Evolutionary conservation across 2,888 invertebrate genomes (phyloP).

Genomic region (Acronicta alni): DNA sequence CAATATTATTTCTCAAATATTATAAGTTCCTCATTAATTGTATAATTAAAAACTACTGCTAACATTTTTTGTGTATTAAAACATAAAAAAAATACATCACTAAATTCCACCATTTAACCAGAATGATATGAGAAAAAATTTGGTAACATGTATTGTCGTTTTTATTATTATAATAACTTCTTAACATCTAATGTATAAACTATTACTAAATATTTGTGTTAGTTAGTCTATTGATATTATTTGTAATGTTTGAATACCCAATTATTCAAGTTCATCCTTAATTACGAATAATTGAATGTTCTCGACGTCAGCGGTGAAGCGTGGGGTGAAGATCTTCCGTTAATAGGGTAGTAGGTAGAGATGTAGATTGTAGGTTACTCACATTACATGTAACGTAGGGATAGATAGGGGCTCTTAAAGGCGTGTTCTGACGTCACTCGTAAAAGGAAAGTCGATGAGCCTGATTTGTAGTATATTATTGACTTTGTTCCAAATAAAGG

Average conservation of each 20-base stretch:
- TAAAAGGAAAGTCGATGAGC: slow-evolving; percentile 4
- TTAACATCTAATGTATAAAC: slow-evolving; percentile 73
- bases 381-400: slow-evolving; percentile 13
- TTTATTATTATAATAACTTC: slow-evolving; percentile 77
- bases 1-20: slow-evolving; percentile 4
- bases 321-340: slow-evolving; percentile 28
- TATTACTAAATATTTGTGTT: slow-evolving; percentile 63
- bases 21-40: background rate
- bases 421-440: slow-evolving; percentile 15
- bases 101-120: slow-evolving; percentile 57
- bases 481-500: background rate
- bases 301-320: slow-evolving; percentile 48
- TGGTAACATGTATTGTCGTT: slow-evolving; percentile 85
- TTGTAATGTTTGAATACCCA: slow-evolving; percentile 48
- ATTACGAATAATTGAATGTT: slow-evolving; percentile 55
- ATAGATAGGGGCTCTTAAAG: slow-evolving; percentile 9
- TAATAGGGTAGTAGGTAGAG: slow-evolving; percentile 18
- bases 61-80: background rate
- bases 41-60: background rate
- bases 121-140: slow-evolving; percentile 79
- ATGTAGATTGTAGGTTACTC: slow-evolving; percentile 14
- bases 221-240: slow-evolving; percentile 57
- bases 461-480: slow-evolving; percentile 1
- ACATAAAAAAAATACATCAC: slow-evolving; percentile 14
- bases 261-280: slow-evolving; percentile 50